These are phyloP conservation scores for Apoda limacodes DNA, from an alignment of 2,888 invertebrate genomes.

Conservation along the genomic window DNA sequence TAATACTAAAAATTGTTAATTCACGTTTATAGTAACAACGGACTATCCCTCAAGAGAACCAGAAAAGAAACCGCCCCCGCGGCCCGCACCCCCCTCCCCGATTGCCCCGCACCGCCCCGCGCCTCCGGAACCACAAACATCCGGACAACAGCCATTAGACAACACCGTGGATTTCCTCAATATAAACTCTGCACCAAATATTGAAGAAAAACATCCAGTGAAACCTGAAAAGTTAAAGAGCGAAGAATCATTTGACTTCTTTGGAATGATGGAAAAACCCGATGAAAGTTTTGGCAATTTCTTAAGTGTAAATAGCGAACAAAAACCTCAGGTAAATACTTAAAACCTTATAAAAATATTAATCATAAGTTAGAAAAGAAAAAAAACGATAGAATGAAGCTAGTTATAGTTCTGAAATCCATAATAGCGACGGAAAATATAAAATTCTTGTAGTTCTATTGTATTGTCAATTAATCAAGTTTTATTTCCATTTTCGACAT, in stretches of 20 bases:
- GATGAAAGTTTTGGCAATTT: conserved; percentile 62
- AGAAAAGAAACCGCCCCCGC: conserved; percentile 36
- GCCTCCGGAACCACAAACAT: conserved; percentile 26
- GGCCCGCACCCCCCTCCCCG: conserved; percentile 29
- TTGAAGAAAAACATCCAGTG: conserved; percentile 20
- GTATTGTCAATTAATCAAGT: no score
- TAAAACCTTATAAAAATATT: no score
- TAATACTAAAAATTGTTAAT: no score
- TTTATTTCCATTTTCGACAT: neutral
- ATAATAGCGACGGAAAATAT: no score
- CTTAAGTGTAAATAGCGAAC: conserved; percentile 36
- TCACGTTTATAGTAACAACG: conserved; percentile 36
- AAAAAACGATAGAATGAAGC: no score
- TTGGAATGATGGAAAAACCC: conserved; percentile 69
- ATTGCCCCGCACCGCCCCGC: conserved; percentile 21
- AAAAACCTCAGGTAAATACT: conserved; percentile 27
- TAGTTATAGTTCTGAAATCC: no score
- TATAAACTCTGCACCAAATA: conserved; percentile 25
- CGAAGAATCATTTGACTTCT: conserved; percentile 71
- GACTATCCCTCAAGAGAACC: conserved; percentile 36
- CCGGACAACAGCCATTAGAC: conserved; percentile 16
- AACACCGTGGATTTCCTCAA: conserved; percentile 48
- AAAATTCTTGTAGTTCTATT: neutral
- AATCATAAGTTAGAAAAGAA: no score
- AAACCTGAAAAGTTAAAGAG: conserved; percentile 33